phyloP scores from a whole-genome alignment of 1,140 invertebrate genomes.

The Ceratina calcarata region DNA sequence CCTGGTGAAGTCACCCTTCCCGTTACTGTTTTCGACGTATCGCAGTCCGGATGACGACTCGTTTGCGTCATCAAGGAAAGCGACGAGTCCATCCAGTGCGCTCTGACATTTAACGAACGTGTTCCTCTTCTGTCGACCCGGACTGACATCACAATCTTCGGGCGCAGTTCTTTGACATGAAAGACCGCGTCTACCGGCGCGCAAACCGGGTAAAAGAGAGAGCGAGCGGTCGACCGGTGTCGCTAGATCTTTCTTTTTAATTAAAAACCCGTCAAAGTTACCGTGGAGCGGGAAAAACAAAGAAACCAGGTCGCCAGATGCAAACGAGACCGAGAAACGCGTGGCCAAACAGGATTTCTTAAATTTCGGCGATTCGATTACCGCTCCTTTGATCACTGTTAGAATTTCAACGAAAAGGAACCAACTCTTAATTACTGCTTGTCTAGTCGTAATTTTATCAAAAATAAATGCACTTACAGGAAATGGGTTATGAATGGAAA shows the following conservation, averaged over 20 bases:
- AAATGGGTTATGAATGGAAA: too few species aligned
- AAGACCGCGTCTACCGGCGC: not conserved
- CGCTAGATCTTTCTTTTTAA: not conserved
- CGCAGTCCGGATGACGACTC: constrained; percentile 6
- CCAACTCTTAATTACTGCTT: too few species aligned
- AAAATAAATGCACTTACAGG: too few species aligned
- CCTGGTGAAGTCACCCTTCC: not conserved
- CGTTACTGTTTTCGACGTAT: not conserved
- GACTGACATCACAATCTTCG: constrained; percentile 45
- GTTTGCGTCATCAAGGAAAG: constrained; percentile 16
- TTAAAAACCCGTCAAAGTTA: not conserved
- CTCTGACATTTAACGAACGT: constrained; percentile 25
- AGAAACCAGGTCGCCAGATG: constrained; percentile 2
- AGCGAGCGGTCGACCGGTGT: not conserved
- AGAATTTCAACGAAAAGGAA: too few species aligned
- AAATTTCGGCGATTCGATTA: not conserved
- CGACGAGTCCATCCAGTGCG: not conserved
- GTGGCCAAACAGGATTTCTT: not conserved
- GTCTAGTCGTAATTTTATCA: too few species aligned
- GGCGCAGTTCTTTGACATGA: not conserved
- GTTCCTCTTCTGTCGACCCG: constrained; percentile 30
- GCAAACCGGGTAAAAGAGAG: not conserved
- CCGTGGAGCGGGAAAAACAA: not conserved
- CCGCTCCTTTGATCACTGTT: not conserved
- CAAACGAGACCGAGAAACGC: not conserved